Evolutionary conservation across 2,113 vertebrate genomes (phyloP), one percentile per base, ranked within the genome.

Genomic region (Oryzias woworae): DNA sequence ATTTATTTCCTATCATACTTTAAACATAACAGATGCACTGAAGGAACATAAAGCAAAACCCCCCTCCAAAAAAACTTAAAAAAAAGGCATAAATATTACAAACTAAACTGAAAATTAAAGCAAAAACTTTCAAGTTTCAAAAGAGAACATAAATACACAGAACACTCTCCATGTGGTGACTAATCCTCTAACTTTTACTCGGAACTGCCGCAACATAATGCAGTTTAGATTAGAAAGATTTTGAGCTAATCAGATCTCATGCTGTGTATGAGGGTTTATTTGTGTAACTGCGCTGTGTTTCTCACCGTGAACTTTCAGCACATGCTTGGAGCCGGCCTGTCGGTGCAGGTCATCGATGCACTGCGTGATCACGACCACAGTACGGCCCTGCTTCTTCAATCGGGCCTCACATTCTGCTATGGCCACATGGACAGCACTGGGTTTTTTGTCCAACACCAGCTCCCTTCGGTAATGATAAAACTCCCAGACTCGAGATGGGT

Each of bases 381-480:
- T 88, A 42, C 96, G 92, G 0, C 96, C 96, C 73, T 98, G 95
- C 62, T 90, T 89, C 66, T 83, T 92, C 62, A 98, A 92, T 0
- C 94, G 90, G 16, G 86, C 85, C 74, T 99, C 96, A 0, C 97
- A 98, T 77, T 96, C 92, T 0, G 96, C 95, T 0, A 99, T 94
- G 51, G 96, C 95, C 0, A 90, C 0, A 47, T 99, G 97, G 0
- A 94, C 97, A 0, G 93, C 72, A 0, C 92, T 98, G 1, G 97
- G 96, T 0, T 83, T 85, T 70, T 93, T 95, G 4, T 74, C 92
- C 77, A 92, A 47, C 62, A 93, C 91, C 66, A 96, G 45, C 51
- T 96, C 94, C 53, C 97, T 88, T 0, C 97, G 93, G 86, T 98
- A 95, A 57, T 99, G 96, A 87, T 96, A 99, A 65, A 98, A 99